Base-by-base conservation (phyloP, 2,797 vertebrate species). In the Florisuga fusca region DNA sequence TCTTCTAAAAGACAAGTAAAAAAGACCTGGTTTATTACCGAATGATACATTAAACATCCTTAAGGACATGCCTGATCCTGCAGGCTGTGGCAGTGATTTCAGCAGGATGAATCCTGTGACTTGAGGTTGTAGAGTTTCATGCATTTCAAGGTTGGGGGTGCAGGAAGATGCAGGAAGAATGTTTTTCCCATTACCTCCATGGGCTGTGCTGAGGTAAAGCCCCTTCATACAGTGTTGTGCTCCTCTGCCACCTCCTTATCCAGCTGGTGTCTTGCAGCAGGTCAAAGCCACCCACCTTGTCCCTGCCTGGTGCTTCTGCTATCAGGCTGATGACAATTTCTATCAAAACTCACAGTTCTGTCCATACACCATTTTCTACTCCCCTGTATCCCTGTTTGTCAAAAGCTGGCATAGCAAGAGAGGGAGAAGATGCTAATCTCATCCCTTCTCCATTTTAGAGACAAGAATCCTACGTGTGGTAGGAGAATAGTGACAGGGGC, bases 391-490 rank as follows among this genome's bases (percentile, higher is more conserved):
- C 69, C 77, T 86, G 38, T 73, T 64, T 91, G 89, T 92, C 87
- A 94, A 93, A 95, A 93, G 54, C 76, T 87, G 72, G 50, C 2
- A 2, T 11, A 64, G 69, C 76, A 74, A 86, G 84, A 33, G 87
- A 76, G 51, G 41, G 48, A 92, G 84, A 91, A 81, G 82, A 88
- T 90, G 82, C 66, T 84, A 76, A 95, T 93, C 78, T 85, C 79
- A 71, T 83, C 18, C 48, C 55, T 69, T 36, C 31, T 81, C 73
- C 3, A 1, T 84, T 95, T 90, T 63, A 93, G 89, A 90, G 94
- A 9, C 51, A 63, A 51, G 69, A 92, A 83, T 85, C 66, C 75
- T 43, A 5, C 41, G 59, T 62, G 58, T 22, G n/a, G 61, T 78
- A 63, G 78, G 72, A 90, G 66, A 75, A 87, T 68, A 57, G 89